Evolutionary conservation across 2,888 invertebrate species (phyloP), one percentile per base, ranked within the genome.

Genomic region (Acanthosepion esculentum): DNA sequence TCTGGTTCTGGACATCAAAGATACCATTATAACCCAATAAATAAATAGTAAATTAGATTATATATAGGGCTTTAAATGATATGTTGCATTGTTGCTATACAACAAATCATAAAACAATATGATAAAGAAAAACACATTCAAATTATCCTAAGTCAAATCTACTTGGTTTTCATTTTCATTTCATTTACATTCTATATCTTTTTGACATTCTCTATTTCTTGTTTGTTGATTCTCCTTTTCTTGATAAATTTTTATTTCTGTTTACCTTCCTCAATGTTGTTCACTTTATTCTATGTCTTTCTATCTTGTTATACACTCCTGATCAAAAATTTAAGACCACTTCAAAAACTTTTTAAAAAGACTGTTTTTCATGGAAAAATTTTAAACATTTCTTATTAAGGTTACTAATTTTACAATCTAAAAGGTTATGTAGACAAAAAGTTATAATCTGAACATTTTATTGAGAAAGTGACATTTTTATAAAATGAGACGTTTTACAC

Each of bases 21-120:
- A 12, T n/a, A 33, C n/a, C 78, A n/a, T 33, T 55, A 33, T 78
- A 33, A 12, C 10, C 12, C n/a, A 15, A 33, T 78, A 78, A 15
- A 78, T 78, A 78, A 10, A n/a, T 15, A 12, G n/a, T 78, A 78
- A 78, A 78, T 78, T 15, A 78, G 8, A 29, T 29, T 0, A 29
- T 6, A 78, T n/a, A 78, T 29, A 78, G n/a, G n/a, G 78, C 12
- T n/a, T 78, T n/a, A 29, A 29, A 78, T n/a, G 29, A 15, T 78
- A 78, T 78, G 78, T n/a, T 78, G 29, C 0, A n/a, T 78, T 78
- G n/a, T 78, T 78, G n/a, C 78, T n/a, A 29, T 78, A 8, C 8
- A 78, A 78, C 78, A 78, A 78, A 78, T 78, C n/a, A 26, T 78
- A 78, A 78, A 78, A 78, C 78, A 78, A 78, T 78, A n/a, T n/a